phyloP scores from a whole-genome alignment of 2,888 invertebrate species.

The Eilema sororculum region DNA sequence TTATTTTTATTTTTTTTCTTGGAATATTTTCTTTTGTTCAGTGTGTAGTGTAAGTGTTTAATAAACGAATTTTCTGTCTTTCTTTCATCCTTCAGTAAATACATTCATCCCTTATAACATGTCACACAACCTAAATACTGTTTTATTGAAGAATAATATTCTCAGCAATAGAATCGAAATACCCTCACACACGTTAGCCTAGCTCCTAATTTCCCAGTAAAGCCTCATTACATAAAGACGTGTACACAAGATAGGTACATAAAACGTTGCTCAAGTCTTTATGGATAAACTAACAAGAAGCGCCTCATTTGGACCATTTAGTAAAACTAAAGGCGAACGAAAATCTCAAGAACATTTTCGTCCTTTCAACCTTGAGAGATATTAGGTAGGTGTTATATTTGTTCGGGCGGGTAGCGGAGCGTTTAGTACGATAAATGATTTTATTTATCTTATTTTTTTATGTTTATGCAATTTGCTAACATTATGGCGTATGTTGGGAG shows the following conservation, averaged over 20 bases:
- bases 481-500: too few relatives aligned
- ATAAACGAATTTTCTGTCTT: too few relatives aligned
- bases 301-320: conserved; percentile 26
- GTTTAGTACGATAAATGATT: background rate
- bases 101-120: background rate
- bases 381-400: background rate
- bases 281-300: conserved; percentile 26
- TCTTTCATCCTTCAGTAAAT: too few relatives aligned
- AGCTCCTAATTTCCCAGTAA: conserved; percentile 2
- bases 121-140: background rate
- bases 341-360: conserved; percentile 25
- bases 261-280: conserved; percentile 25
- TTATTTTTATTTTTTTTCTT: too few relatives aligned
- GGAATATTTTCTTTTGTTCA: too few relatives aligned
- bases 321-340: conserved; percentile 17
- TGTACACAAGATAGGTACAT: background rate
- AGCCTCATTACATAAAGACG: background rate
- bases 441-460: background rate
- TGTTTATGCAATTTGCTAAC: too few relatives aligned
- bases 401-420: background rate
- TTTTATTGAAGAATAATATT: background rate
- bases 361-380: conserved; percentile 23
- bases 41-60: too few relatives aligned
- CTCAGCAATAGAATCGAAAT: background rate
- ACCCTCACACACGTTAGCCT: background rate